Percentiles rank a stretch among this genome's conserved stretches.
phyloP scores from a whole-genome alignment of 2,797 vertebrate genomes.

The Mormyrops attenuatus region DNA sequence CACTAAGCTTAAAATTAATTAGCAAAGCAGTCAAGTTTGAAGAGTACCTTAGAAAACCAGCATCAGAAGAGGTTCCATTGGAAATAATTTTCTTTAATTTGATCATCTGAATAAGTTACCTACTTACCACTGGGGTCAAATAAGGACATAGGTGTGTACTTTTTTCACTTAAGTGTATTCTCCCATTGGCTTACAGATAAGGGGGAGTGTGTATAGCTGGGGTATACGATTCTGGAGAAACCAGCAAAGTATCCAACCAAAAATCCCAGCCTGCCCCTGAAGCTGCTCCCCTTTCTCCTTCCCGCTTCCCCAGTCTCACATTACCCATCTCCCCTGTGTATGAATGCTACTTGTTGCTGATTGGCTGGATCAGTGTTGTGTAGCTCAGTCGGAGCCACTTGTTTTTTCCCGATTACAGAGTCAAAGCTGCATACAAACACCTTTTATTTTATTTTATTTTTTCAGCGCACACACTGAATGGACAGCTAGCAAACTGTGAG shows the following conservation, averaged over 20 bases:
- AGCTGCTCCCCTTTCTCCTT: neutral
- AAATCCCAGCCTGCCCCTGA: neutral
- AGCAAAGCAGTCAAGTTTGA: neutral
- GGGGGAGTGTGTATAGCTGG: neutral
- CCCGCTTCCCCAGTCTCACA: neutral
- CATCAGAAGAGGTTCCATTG: neutral
- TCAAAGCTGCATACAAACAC: neutral
- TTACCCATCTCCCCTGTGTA: neutral
- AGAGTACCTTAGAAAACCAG: neutral
- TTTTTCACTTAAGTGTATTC: neutral
- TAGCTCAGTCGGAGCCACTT: neutral
- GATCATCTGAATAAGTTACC: neutral
- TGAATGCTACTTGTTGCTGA: neutral
- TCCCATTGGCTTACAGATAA: neutral
- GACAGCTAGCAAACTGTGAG: neutral
- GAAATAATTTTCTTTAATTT: neutral
- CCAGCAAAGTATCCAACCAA: neutral
- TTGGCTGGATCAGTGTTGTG: neutral
- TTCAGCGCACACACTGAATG: neutral
- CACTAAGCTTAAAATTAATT: neutral
- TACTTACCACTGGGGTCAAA: neutral
- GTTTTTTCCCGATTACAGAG: neutral
- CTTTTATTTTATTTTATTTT: no score
- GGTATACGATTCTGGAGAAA: neutral
- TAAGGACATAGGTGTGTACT: neutral